Evolutionary conservation across 2,797 vertebrate species (phyloP), one percentile per base, ranked within the genome.

Genomic region (Bradypodion pumilum): DNA sequence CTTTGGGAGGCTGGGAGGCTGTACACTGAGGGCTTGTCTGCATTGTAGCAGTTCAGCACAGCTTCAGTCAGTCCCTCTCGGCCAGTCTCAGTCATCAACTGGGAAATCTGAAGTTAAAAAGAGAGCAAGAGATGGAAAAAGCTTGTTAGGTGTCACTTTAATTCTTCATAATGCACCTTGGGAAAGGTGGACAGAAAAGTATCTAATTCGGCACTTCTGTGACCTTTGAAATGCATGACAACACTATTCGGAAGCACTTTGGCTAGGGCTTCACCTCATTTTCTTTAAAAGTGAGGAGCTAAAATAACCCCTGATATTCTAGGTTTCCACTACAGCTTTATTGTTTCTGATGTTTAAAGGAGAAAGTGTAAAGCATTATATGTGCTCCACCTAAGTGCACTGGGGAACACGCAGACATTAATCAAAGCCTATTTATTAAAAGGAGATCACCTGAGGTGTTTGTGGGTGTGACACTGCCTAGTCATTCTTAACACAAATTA

Each of bases 1-100:
- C 95, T 92, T 86, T 97, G 97, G 5, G 97, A 95, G 80, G 95
- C 87, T 0, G 96, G 95, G 84, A 93, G 83, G 73, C 89, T 95
- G 92, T 95, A 94, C 86, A 97, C 91, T 0, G 90, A 89, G 1
- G 96, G 97, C 68, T 98, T 97, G 93, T 98, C 97, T 25, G 97
- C 96, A 81, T 98, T 98, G 95, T 97, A 98, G 91, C 96, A 96
- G 94, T 98, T 99, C 91, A 98, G 82, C 0, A 93, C 96, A 3
- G 97, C 97, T 93, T 99, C 98, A 0, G 95, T 97, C 91, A 97
- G 92, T 74, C 96, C 96, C 85, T 99, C 98, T 80, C 97, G 96
- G 92, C 96, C 95, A 25, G 94, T 95, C 78, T 99, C 98, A 0
- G 97, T 97, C 92, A 98, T 97, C 95, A 98, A 95, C 95, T 98